Base-by-base conservation (phyloP, 2,888 invertebrate genomes). In the Eupithecia subfuscata region DNA sequence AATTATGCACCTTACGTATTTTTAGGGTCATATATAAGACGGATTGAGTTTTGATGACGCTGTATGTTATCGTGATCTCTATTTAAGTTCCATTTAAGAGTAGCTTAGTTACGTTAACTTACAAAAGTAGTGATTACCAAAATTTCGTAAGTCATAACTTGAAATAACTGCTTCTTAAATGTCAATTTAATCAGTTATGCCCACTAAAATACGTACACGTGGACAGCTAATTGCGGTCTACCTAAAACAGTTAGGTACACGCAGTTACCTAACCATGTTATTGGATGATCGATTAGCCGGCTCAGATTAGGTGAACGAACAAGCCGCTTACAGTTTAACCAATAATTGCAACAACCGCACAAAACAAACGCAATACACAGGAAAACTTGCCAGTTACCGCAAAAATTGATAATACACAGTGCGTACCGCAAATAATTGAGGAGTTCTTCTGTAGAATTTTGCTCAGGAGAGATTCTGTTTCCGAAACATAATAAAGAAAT, bases 281-380 rank as follows among this genome's bases (percentile, higher is more conserved):
- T 63, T 72, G 34, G 30, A 70, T 63, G 70, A 70, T 73, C 48
- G 70, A 75, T 72, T 72, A 67, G 22, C 70, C 67, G 69, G 69
- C 56, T 65, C 43, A 52, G 69, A 70, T 71, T 72, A 56, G 69
- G 68, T 52, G 67, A 68, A 71, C 43, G 18, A 71, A 68, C 48
- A 34, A 52, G 14, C 18, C 30, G 43, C 37, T 18, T 14, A n/a
- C 22, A 71, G 34, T 48, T 65, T 40, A 70, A 22, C 37, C 60
- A 60, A 60, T 45, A 70, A 68, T 74, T 74, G 67, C 70, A 74
- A 65, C 52, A 67, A 70, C 67, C 56, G 43, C 70, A 67, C 22
- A 52, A 25, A 56, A 67, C 22, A 52, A 25, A 56, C 40, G 37
- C 48, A 52, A 64, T 34, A 18, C 30, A 34, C 64, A 64, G 30